These are phyloP conservation scores for Aethina tumida DNA, from an alignment of 1,140 invertebrate species.

Conservation along the genomic window DNA sequence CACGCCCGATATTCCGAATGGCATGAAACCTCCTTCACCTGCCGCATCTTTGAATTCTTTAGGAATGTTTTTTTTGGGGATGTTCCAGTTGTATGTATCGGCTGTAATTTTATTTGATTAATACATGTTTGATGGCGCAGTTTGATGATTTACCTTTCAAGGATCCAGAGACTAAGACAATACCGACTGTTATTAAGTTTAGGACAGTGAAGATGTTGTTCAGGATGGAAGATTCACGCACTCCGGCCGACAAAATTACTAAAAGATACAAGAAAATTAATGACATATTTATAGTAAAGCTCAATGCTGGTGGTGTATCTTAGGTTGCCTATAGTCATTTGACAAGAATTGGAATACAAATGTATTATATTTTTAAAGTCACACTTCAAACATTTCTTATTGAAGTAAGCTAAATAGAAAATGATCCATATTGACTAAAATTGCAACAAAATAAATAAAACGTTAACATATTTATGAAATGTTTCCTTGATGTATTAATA, in stretches of 20 bases:
- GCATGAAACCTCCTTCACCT: conserved; percentile 71
- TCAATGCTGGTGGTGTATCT: too few species aligned
- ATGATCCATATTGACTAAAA: too few species aligned
- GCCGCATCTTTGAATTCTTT: conserved; percentile 35
- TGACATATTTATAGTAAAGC: conserved; percentile 4
- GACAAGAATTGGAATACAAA: too few species aligned
- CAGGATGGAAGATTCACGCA: conserved; percentile 72
- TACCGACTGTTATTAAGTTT: conserved; percentile 71
- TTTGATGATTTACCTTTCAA: conserved; percentile 54
- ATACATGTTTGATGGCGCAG: not conserved
- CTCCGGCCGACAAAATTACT: conserved; percentile 67
- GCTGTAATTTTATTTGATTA: conserved; percentile 35
- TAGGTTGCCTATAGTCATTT: too few species aligned
- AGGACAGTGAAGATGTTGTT: conserved; percentile 78
- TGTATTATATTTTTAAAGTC: too few species aligned
- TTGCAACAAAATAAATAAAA: too few species aligned
- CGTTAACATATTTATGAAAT: too few species aligned
- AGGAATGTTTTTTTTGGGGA: conserved; percentile 43
- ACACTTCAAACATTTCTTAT: too few species aligned
- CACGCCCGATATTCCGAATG: conserved; percentile 70
- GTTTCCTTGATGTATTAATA: too few species aligned
- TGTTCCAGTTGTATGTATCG: conserved; percentile 54
- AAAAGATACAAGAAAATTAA: conserved; percentile 25
- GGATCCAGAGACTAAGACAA: conserved; percentile 71
- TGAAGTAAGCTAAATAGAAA: too few species aligned